Evolutionary conservation across 2,888 invertebrate species (phyloP).

Genomic region (Patella pellucida): DNA sequence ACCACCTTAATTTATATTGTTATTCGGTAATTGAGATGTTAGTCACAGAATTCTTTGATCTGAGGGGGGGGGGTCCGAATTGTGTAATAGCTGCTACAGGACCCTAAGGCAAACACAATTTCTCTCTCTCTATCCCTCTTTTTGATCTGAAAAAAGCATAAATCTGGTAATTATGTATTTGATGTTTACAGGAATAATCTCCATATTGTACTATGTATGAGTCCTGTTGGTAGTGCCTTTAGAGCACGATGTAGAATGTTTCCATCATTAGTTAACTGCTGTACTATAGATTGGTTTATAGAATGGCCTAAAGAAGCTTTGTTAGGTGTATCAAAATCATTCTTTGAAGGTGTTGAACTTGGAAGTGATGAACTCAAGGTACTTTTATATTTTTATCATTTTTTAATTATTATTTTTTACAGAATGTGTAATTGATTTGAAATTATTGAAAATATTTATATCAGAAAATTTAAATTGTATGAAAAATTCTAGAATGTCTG

Average conservation of each 20-base stretch:
- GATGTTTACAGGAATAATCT: slow-evolving; percentile 78
- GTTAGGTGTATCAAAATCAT: slow-evolving; percentile 82
- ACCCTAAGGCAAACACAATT: too few relatives aligned
- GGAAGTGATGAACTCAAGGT: slow-evolving; percentile 74
- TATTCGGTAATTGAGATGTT: too few relatives aligned
- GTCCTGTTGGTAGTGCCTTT: slow-evolving; percentile 90
- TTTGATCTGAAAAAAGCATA: too few relatives aligned
- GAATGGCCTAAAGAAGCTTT: slow-evolving; percentile 92
- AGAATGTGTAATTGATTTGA: background rate
- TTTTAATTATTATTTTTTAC: background rate
- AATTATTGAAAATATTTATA: background rate
- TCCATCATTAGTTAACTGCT: slow-evolving; percentile 72
- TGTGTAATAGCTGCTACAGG: too few relatives aligned
- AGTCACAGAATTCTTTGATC: too few relatives aligned
- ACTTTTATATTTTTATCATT: slow-evolving; percentile 14
- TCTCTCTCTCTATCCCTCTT: too few relatives aligned
- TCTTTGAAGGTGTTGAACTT: slow-evolving; percentile 76
- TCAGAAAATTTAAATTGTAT: background rate
- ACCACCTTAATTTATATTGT: too few relatives aligned
- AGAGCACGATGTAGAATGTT: slow-evolving; percentile 75
- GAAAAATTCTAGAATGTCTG: background rate
- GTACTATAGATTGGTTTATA: slow-evolving; percentile 74
- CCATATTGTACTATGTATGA: slow-evolving; percentile 91
- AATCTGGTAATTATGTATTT: background rate
- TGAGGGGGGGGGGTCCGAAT: too few relatives aligned